These are phyloP conservation scores for Isurus oxyrinchus DNA, from an alignment of 2,113 vertebrate species.

Conservation along the genomic window DNA sequence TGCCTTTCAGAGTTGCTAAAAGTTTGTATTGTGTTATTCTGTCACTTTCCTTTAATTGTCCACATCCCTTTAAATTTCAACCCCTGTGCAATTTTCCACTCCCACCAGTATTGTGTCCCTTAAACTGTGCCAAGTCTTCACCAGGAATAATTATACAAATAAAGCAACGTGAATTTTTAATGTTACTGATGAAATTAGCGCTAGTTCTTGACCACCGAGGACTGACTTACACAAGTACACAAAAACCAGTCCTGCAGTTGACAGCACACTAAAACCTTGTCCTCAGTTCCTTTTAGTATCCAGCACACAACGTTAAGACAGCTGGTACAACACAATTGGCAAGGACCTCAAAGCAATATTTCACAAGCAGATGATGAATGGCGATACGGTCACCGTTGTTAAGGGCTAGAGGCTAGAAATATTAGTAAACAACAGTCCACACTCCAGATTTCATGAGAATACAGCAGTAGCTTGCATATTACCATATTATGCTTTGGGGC, in stretches of 20 bases:
- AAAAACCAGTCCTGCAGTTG: background rate
- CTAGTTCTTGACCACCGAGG: background rate
- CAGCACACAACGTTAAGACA: background rate
- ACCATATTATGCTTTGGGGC: background rate
- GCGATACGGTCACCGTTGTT: background rate
- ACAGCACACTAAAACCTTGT: background rate
- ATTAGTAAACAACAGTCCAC: background rate
- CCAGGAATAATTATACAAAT: no score
- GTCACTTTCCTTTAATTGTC: background rate
- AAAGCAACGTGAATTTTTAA: no score
- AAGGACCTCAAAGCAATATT: background rate
- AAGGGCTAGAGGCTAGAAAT: background rate
- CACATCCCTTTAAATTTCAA: background rate
- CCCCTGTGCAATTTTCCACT: background rate
- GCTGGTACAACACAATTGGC: background rate
- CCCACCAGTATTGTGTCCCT: background rate
- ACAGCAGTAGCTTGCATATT: background rate
- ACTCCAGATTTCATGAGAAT: background rate
- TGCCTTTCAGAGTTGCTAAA: background rate
- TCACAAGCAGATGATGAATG: background rate
- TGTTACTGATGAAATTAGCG: background rate
- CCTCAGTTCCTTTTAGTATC: background rate
- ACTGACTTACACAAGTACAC: background rate
- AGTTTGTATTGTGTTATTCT: background rate
- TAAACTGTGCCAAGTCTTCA: background rate